A percentile compares a stretch with the other conserved stretches of the same genome.
Conservation (phyloP, 2,888 invertebrate species). For the Venusia cambrica region DNA sequence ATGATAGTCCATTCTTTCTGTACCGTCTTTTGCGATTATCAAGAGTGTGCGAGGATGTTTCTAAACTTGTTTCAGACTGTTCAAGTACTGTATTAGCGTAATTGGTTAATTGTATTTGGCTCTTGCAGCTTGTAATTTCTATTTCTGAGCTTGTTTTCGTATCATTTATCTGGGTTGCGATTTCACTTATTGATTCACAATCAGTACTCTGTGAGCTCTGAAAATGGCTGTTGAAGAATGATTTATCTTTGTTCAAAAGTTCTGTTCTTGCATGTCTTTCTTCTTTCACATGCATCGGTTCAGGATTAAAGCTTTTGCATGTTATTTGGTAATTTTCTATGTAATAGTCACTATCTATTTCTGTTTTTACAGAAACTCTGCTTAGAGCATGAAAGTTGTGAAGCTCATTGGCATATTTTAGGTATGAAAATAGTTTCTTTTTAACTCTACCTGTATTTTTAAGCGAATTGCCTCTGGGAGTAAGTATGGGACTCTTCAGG, state of each 20-base stretch:
- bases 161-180: slow-evolving; percentile 45
- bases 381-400: not conserved
- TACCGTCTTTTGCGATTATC: slow-evolving; percentile 49
- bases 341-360: slow-evolving; percentile 7
- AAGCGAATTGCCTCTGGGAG: slow-evolving; percentile 38
- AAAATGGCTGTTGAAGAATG: slow-evolving; percentile 59
- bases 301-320: not conserved
- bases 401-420: too few relatives aligned
- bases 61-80: slow-evolving; percentile 8
- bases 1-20: slow-evolving; percentile 72
- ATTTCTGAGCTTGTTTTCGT: slow-evolving; percentile 49
- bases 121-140: slow-evolving; percentile 47
- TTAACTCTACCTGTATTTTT: slow-evolving; percentile 38
- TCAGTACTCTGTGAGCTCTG: slow-evolving; percentile 49
- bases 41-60: slow-evolving; percentile 22
- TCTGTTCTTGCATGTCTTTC: slow-evolving; percentile 30
- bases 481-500: slow-evolving; percentile 53
- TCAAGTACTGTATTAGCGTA: slow-evolving; percentile 10
- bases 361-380: slow-evolving; percentile 6
- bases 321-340: slow-evolving; percentile 9
- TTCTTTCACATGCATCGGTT: slow-evolving; percentile 1
- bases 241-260: slow-evolving; percentile 48
- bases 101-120: slow-evolving; percentile 32
- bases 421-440: slow-evolving; percentile 46
- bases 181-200: slow-evolving; percentile 58